Percentiles rank a stretch among this genome's conserved stretches.
Conservation (phyloP, 2,797 vertebrate genomes). For the Hyperoplus lanceolatus region DNA sequence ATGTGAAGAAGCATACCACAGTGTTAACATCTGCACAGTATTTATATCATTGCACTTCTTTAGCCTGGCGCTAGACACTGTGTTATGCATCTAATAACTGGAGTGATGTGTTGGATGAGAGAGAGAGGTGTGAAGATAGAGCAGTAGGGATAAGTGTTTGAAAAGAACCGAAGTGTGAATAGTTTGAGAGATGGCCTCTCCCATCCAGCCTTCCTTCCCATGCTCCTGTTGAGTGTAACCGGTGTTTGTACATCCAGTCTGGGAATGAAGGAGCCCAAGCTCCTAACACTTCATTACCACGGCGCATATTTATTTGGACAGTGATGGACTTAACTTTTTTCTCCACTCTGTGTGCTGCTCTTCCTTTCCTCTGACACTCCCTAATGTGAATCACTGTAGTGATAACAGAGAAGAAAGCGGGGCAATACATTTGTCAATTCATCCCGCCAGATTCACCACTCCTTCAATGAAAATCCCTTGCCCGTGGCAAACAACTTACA, state of each 20-base stretch:
- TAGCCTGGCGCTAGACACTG: slow-evolving; percentile 1
- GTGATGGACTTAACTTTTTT: slow-evolving; percentile 49
- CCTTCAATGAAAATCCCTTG: slow-evolving; percentile 30
- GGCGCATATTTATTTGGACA: slow-evolving; percentile 53
- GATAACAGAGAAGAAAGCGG: slow-evolving; percentile 26
- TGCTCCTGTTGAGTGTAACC: slow-evolving; percentile 21
- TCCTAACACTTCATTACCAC: slow-evolving; percentile 40
- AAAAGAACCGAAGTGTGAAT: slow-evolving; percentile 22
- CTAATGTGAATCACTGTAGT: slow-evolving; percentile 49
- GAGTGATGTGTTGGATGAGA: slow-evolving; percentile 12
- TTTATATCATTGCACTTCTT: slow-evolving; percentile 6
- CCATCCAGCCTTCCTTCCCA: background rate
- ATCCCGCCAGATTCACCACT: slow-evolving; percentile 13
- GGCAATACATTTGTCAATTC: slow-evolving; percentile 22
- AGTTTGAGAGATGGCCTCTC: slow-evolving; percentile 18
- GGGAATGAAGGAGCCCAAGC: slow-evolving; percentile 22
- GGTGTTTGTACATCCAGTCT: slow-evolving; percentile 21
- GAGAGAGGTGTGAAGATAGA: slow-evolving; percentile 7
- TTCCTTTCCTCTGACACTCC: slow-evolving; percentile 1
- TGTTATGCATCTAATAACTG: slow-evolving; percentile 7
- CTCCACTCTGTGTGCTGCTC: background rate
- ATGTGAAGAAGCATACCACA: slow-evolving; percentile 45
- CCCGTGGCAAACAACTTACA: slow-evolving; percentile 12
- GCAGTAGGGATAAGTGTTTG: slow-evolving; percentile 3
- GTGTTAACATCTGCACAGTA: slow-evolving; percentile 20